Conservation (phyloP, 2,888 invertebrate species). For the Acleris laterana region DNA sequence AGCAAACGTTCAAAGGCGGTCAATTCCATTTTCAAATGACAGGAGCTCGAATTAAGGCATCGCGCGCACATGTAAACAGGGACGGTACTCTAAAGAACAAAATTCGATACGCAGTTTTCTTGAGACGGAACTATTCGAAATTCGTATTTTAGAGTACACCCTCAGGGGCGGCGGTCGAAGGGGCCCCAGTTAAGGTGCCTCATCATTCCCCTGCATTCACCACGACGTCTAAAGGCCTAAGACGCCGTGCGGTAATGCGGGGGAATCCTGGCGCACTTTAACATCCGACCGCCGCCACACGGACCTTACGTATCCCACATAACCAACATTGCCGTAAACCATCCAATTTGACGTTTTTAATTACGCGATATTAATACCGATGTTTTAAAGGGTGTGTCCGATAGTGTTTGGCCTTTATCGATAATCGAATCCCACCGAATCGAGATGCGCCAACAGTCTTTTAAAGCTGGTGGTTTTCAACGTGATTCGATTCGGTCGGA, state of each 20-base stretch:
- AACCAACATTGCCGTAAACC: constrained; percentile 60
- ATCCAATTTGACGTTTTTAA: constrained; percentile 65
- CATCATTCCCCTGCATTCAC: constrained; percentile 69
- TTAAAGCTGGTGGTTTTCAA: constrained; percentile 43
- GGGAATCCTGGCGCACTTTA: constrained; percentile 69
- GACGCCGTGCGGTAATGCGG: constrained; percentile 73
- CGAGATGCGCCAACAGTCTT: constrained; percentile 46
- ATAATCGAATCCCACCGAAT: constrained; percentile 54
- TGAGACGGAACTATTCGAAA: too few species aligned
- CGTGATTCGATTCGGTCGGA: constrained; percentile 59
- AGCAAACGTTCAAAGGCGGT: not conserved
- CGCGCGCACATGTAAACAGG: constrained; percentile 44
- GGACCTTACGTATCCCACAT: constrained; percentile 69
- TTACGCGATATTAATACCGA: constrained; percentile 63
- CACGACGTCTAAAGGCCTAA: constrained; percentile 81
- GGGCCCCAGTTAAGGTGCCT: constrained; percentile 73
- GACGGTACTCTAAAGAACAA: too few species aligned
- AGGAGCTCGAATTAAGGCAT: constrained; percentile 61
- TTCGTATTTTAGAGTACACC: constrained; percentile 47
- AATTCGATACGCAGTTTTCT: too few species aligned
- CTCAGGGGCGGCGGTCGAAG: constrained; percentile 68
- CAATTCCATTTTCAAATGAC: constrained; percentile 34
- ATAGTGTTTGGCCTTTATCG: constrained; percentile 75
- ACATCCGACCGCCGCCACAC: constrained; percentile 68
- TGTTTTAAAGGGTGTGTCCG: constrained; percentile 71